Evolutionary conservation across 2,888 invertebrate genomes (phyloP), one percentile per base, ranked within the genome.

Genomic region (Oscheius myriophilus): DNA sequence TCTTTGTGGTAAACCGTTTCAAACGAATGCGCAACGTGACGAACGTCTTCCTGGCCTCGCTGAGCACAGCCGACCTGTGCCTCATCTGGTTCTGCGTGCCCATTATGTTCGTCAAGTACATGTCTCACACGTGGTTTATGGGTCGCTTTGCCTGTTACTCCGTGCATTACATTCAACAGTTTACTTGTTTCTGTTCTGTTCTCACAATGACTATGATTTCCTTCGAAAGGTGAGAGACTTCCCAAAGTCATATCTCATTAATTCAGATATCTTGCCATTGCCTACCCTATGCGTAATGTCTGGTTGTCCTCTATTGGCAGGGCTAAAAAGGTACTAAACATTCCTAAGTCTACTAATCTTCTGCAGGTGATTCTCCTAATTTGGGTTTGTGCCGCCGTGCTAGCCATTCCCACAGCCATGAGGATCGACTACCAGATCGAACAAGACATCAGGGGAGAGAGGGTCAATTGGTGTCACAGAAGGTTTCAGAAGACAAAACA

Each of bases 161-260:
- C 65, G 91, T 91, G 14, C 91, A 91, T 87, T 92, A 92, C 87
- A 90, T 92, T 87, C 92, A 92, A 87, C 91, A 90, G 77, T 90
- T 92, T 49, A 91, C 91, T 1, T 91, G 91, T 75, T 90, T 92
- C 73, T 92, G 92, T 84, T 92, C 91, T 0, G 91, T 92, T 39
- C 89, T 92, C 75, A 92, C 92, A 0, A 89, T 92, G 70, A 92
- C 92, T 1, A 90, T 91, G 55, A 92, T 92, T 89, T 91, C 91
- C 80, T 89, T 92, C 61, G 92, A 92, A 87, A 90, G 92, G 91
- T 91, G 33, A 12, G 57, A 16, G n/a, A n/a, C 42, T 33, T 11
- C 21, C 21, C 39, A 33, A 18, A 16, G 52, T 43, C n/a, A 25
- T 46, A 63, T 39, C 4, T n/a, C 14, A 2, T 14, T 21, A 41